These are phyloP conservation scores for Ammospiza nelsoni DNA, from an alignment of 2,113 vertebrate genomes.

Conservation along the genomic window DNA sequence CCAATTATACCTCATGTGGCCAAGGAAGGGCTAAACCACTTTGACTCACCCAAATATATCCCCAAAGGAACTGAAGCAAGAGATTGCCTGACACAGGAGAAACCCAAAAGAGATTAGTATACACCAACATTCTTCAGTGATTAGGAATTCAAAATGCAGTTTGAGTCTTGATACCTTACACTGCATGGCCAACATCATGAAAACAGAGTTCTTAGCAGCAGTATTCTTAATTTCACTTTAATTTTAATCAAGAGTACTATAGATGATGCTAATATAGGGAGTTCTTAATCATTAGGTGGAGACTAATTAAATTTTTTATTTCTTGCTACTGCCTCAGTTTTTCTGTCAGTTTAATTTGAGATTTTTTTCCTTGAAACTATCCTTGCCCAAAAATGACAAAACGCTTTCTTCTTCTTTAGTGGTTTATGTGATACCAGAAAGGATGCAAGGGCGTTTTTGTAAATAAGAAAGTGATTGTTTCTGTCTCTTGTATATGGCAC, in stretches of 20 bases:
- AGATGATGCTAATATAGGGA: neutral
- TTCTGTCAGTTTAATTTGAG: neutral
- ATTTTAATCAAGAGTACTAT: neutral
- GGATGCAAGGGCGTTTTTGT: neutral
- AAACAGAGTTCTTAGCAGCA: neutral
- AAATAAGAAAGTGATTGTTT: neutral
- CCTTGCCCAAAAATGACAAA: neutral
- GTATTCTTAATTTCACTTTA: neutral
- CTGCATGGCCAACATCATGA: neutral
- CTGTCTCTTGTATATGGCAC: neutral
- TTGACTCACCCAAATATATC: neutral
- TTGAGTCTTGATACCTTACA: neutral
- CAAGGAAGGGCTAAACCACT: neutral
- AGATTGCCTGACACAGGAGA: neutral
- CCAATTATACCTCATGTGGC: neutral
- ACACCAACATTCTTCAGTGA: neutral
- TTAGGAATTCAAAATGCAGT: neutral
- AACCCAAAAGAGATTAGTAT: neutral
- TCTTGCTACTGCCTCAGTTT: neutral
- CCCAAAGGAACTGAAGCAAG: neutral
- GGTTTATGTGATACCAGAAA: slow-evolving; percentile 29
- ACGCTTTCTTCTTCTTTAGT: neutral
- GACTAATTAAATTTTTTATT: neutral
- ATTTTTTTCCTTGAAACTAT: slow-evolving; percentile 12
- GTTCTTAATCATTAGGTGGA: neutral